These are phyloP conservation scores for Pocillopora damicornis DNA, from an alignment of 64 coral and sea anemone species.

Conservation along the genomic window DNA sequence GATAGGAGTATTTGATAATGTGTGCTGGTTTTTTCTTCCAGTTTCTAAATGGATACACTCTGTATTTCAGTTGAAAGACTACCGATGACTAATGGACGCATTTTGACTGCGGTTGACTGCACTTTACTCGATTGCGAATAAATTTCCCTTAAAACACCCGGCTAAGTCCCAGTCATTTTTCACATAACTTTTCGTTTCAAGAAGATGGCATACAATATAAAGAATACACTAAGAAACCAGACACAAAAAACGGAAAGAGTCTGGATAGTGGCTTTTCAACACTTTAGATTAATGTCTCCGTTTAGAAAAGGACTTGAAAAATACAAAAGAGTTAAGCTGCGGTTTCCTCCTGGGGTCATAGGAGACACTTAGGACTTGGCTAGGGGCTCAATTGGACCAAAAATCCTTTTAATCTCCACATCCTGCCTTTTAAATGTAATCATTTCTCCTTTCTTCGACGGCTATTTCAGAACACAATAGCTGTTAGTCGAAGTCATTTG, in stretches of 20 bases:
- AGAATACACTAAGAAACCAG: background rate
- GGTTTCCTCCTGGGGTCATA: background rate
- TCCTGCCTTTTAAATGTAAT: conserved; percentile 36
- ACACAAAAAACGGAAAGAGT: background rate
- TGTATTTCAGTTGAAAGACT: background rate
- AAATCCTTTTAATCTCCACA: conserved; percentile 13
- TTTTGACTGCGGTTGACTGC: background rate
- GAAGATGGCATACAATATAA: background rate
- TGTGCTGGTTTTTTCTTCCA: background rate
- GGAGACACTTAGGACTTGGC: background rate
- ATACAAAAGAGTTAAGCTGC: background rate
- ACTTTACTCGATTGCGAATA: background rate
- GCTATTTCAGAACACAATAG: background rate
- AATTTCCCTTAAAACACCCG: background rate
- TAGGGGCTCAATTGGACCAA: background rate
- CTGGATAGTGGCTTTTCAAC: background rate
- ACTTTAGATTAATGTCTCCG: background rate
- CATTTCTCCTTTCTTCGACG: background rate
- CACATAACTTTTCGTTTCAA: background rate
- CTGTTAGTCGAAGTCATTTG: background rate
- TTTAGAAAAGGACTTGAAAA: background rate
- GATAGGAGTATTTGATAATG: background rate
- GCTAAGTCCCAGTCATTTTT: background rate
- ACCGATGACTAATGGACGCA: background rate
- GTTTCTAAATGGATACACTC: background rate